Evolutionary conservation across 2,797 vertebrate species (phyloP).

Genomic region (Onychomys arenicola): DNA sequence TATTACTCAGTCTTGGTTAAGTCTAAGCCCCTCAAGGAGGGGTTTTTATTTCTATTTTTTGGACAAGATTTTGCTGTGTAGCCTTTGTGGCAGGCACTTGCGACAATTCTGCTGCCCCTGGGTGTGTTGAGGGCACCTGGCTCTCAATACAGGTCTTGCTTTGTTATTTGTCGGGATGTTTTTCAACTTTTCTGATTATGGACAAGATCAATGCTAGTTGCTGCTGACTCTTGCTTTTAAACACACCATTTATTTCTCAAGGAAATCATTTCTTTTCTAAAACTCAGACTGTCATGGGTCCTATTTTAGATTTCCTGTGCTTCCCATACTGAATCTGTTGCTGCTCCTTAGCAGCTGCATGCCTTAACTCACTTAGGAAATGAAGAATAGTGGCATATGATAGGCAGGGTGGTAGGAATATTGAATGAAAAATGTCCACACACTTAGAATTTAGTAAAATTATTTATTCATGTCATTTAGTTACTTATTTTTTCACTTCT

Average conservation of each 20-base stretch:
- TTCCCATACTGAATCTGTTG: not conserved
- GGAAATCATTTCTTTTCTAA: conserved; percentile 37
- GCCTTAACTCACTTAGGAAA: not conserved
- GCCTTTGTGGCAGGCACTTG: not conserved
- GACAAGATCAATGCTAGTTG: not conserved
- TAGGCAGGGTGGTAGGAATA: not conserved
- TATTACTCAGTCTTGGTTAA: not conserved
- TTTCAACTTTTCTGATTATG: conserved; percentile 31
- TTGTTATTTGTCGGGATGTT: not conserved
- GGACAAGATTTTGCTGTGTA: not conserved
- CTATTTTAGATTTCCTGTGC: not conserved
- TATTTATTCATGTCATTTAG: not conserved
- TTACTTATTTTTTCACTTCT: not conserved
- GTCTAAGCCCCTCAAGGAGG: not conserved
- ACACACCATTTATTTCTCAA: not conserved
- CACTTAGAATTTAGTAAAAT: conserved; percentile 3
- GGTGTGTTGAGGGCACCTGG: not conserved
- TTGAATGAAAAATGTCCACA: not conserved
- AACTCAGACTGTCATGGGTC: not conserved
- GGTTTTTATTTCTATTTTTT: not conserved
- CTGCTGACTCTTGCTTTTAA: not conserved
- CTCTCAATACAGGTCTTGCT: not conserved
- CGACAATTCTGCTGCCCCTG: not conserved
- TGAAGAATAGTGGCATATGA: not conserved
- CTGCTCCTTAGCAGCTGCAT: not conserved